These are phyloP conservation scores for Leptopilina boulardi DNA, from an alignment of 1,140 invertebrate genomes.

Conservation along the genomic window DNA sequence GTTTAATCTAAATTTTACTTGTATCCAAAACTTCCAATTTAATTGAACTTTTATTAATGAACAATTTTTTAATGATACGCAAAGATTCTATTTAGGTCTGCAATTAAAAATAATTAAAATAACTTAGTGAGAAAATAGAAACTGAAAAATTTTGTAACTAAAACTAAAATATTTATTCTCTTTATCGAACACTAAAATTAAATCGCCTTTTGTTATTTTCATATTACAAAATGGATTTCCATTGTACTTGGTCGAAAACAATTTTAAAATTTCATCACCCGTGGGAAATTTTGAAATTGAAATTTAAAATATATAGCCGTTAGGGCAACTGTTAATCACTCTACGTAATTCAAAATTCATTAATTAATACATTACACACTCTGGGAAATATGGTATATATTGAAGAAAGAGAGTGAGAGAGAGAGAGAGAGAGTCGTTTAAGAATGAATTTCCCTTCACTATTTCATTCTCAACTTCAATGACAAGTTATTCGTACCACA, in stretches of 20 bases:
- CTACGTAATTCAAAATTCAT: not conserved
- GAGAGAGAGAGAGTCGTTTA: not conserved
- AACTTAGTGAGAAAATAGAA: too few species aligned
- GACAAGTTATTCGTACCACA: not conserved
- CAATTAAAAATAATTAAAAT: too few species aligned
- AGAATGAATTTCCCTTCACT: constrained; percentile 5
- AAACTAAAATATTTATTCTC: too few species aligned
- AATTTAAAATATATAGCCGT: not conserved
- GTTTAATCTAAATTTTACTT: too few species aligned
- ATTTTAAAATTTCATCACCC: not conserved
- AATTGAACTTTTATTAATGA: too few species aligned
- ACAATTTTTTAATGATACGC: too few species aligned
- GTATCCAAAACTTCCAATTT: too few species aligned
- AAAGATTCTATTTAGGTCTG: too few species aligned
- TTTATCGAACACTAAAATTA: not conserved
- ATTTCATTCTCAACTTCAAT: constrained; percentile 2
- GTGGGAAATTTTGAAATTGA: not conserved
- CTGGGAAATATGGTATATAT: not conserved
- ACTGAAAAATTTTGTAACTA: too few species aligned
- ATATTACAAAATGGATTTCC: not conserved
- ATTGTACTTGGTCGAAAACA: not conserved
- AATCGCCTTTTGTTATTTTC: not conserved
- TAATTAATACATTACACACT: constrained; percentile 23
- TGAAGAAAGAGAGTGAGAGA: too few species aligned
- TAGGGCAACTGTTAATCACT: not conserved